Percentiles rank a stretch among this genome's conserved stretches.
phyloP scores from a whole-genome alignment of 2,113 vertebrate genomes.

The Thryonomys swinderianus region DNA sequence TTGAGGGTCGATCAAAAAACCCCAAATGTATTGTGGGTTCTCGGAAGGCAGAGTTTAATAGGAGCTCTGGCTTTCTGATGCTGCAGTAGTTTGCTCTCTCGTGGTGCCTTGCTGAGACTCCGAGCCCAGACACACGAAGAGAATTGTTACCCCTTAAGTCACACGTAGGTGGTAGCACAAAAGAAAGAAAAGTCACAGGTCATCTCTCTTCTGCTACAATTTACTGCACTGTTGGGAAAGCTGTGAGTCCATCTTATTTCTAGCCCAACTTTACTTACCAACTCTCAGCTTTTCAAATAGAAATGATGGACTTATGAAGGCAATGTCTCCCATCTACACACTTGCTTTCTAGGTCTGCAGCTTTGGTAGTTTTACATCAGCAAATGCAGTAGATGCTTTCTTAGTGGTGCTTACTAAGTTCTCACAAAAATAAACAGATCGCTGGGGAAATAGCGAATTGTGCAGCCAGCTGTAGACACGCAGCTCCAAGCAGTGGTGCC shows the following conservation, averaged over 20 bases:
- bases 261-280: constrained; percentile 27
- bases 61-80: neutral
- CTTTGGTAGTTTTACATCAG: constrained; percentile 34
- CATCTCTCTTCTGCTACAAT: constrained; percentile 19
- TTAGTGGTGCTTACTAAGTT: neutral
- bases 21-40: neutral
- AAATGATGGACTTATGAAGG: constrained; percentile 30
- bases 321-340: neutral
- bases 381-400: constrained; percentile 47
- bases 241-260: constrained; percentile 45
- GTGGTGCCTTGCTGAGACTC: neutral
- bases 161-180: neutral
- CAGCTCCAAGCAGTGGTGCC: neutral
- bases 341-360: constrained; percentile 48
- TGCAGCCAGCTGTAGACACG: neutral
- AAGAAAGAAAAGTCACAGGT: neutral
- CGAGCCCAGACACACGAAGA: neutral
- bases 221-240: neutral
- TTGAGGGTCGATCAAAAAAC: neutral
- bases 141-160: neutral
- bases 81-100: neutral
- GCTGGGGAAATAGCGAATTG: neutral
- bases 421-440: constrained; percentile 22
- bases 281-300: constrained; percentile 49
- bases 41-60: neutral